Evolutionary conservation across 1,140 invertebrate species (phyloP), one percentile per base, ranked within the genome.

Genomic region (Onthophagus taurus): DNA sequence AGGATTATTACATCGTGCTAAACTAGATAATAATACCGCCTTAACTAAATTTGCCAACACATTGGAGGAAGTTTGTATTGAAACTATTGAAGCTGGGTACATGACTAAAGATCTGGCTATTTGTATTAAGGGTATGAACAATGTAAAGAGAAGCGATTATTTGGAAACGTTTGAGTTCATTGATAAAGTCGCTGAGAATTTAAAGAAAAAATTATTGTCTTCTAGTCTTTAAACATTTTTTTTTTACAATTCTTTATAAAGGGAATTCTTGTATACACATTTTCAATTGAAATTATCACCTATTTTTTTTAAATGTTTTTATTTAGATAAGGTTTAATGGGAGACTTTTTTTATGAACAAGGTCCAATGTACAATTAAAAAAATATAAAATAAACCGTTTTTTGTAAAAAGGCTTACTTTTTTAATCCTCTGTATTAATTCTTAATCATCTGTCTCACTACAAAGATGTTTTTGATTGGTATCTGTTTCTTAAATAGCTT

Each of bases 81-180:
- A 88, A 47, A 97, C 95, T 0, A 96, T 99, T 51, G 93, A 98
- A 66, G 69, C 79, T 42, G 95, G 93, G 13, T 70, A 75, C 35
- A 97, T 99, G 92, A 99, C 95, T n/a, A 99, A 99, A 66, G 95
- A 99, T 78, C 75, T 98, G 55, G 95, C 95, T 23, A 94, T 97
- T 65, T 98, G 95, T 64, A 91, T 97, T 50, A 96, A 98, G 67
- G 92, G 93, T 47, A 81, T 86, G 72, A 79, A 70, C 42, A 83
- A 83, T 57, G 86, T 98, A 0, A 72, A 79, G 45, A 74, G 87
- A 47, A 64, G 71, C 19, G 94, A 98, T 69, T 99, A 98, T 64
- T 72, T 94, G 57, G 93, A 97, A 70, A 99, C 95, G 0, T 97
- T 98, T 65, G 92, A 93, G 60, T 99, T 99, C 61, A 80, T 99